phyloP scores from a whole-genome alignment of 1,140 invertebrate species.

The Lucilia cuprina region DNA sequence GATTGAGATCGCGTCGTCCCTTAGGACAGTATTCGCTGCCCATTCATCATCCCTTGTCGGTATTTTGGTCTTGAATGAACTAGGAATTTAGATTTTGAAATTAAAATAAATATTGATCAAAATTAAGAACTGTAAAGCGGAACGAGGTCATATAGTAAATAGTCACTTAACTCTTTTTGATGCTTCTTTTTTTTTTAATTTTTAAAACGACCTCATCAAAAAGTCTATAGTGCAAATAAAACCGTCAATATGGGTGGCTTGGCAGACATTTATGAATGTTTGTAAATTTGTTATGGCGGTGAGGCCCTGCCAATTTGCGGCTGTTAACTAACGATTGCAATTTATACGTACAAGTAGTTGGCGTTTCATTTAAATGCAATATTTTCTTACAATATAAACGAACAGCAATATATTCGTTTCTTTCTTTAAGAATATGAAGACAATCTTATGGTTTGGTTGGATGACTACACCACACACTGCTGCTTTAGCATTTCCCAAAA shows the following conservation, averaged over 20 bases:
- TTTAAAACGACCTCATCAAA: neutral
- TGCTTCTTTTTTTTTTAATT: neutral
- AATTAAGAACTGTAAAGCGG: no score
- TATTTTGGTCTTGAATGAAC: no score
- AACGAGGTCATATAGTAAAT: no score
- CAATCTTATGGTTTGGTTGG: neutral
- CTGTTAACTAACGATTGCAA: neutral
- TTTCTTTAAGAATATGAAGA: neutral
- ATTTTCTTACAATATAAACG: no score
- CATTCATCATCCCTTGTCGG: no score
- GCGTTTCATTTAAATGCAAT: neutral
- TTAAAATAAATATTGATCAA: no score
- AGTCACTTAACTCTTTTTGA: no score
- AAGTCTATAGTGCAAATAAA: neutral
- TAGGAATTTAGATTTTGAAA: no score
- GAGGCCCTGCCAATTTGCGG: neutral
- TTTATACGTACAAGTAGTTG: neutral
- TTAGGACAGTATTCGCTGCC: no score
- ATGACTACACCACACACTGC: neutral
- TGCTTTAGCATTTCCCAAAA: neutral
- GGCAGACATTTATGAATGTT: no score
- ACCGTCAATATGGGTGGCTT: neutral
- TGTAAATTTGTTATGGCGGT: neutral
- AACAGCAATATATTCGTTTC: neutral
- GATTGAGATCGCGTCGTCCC: no score